These are phyloP conservation scores for Limonius californicus DNA, from an alignment of 1,140 invertebrate species.

Conservation along the genomic window DNA sequence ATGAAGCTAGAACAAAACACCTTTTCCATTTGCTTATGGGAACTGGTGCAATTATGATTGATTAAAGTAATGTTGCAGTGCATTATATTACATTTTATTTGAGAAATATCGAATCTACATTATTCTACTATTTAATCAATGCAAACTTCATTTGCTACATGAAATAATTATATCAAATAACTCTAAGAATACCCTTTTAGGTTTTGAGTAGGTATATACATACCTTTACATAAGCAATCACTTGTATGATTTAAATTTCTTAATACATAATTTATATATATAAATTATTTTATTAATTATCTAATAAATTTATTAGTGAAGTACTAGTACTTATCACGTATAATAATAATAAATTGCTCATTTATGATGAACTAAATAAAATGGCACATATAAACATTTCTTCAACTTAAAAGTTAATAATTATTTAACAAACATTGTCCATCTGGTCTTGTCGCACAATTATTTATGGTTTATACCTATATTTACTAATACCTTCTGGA, in stretches of 20 bases:
- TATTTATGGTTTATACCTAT: background rate
- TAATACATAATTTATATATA: slow-evolving; percentile 14
- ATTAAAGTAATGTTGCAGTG: too few species aligned
- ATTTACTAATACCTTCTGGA: background rate
- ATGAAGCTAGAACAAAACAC: too few species aligned
- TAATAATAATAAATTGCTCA: background rate
- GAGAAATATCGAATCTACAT: slow-evolving; percentile 37
- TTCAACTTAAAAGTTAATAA: background rate
- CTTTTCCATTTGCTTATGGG: too few species aligned
- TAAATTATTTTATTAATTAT: slow-evolving; percentile 2
- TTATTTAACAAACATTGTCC: background rate
- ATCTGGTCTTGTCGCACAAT: background rate
- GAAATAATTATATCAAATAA: slow-evolving; percentile 33
- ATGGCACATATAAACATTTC: slow-evolving; percentile 1
- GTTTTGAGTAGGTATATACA: slow-evolving; percentile 1
- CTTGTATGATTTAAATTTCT: slow-evolving; percentile 13
- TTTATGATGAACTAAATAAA: background rate
- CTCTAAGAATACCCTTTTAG: slow-evolving; percentile 11
- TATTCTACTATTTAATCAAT: slow-evolving; percentile 28
- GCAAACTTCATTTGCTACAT: slow-evolving; percentile 33
- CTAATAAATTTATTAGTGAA: slow-evolving; percentile 1
- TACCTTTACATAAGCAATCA: slow-evolving; percentile 15
- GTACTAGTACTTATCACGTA: background rate
- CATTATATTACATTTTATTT: slow-evolving; percentile 33
- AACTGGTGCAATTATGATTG: too few species aligned